Evolutionary conservation across 2,113 vertebrate species (phyloP).

Genomic region (Bettongia penicillata): DNA sequence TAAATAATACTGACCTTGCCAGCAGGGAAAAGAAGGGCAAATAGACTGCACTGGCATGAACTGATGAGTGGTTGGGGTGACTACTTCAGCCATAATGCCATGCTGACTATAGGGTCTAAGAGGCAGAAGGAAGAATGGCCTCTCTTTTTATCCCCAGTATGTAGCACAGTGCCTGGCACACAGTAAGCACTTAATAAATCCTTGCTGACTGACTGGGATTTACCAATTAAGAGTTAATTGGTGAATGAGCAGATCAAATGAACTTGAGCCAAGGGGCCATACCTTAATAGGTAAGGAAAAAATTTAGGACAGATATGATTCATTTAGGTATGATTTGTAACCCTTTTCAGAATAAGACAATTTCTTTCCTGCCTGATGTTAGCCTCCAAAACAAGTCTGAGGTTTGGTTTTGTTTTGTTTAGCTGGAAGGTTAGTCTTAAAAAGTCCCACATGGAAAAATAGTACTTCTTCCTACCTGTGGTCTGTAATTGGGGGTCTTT

Average conservation of each 20-base stretch:
- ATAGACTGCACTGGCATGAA: accelerated
- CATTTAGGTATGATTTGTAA: accelerated
- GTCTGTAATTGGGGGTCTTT: not conserved
- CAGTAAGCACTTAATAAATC: not conserved
- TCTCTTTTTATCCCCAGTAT: no score
- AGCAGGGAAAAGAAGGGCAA: not conserved
- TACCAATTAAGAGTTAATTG: accelerated
- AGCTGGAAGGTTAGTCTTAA: not conserved
- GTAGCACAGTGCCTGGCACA: no score
- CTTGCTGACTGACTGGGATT: not conserved
- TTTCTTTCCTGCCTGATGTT: not conserved
- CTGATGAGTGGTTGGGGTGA: accelerated
- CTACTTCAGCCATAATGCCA: not conserved
- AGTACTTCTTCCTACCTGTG: not conserved
- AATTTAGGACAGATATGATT: accelerated
- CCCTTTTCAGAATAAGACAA: not conserved
- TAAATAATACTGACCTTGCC: not conserved
- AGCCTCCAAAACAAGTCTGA: not conserved
- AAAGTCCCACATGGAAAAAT: not conserved
- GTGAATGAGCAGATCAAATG: accelerated
- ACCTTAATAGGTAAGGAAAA: accelerated
- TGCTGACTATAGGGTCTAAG: not conserved
- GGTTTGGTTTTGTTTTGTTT: not conserved
- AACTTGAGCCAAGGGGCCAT: no score
- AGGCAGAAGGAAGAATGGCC: not conserved